Conservation (phyloP, 1,140 invertebrate species). For the fruit fly (Drosophila melanogaster) region DNA sequence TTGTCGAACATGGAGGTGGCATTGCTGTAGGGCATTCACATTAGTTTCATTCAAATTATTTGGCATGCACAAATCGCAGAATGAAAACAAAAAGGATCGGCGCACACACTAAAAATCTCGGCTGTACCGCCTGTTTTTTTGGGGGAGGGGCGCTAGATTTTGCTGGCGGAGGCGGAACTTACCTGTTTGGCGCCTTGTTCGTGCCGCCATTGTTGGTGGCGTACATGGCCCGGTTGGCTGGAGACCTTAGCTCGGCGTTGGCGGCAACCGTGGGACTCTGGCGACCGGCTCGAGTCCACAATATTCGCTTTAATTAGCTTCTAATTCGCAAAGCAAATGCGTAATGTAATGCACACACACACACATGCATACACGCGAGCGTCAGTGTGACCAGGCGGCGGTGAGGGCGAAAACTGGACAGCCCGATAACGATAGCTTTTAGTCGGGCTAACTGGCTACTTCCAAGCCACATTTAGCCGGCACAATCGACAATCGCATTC, state of each 20-base stretch:
- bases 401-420: background rate
- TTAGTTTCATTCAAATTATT: background rate
- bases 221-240: constrained; percentile 65
- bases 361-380: constrained; percentile 1
- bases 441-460: background rate
- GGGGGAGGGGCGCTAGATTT: constrained; percentile 17
- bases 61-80: background rate
- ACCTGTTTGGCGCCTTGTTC: constrained; percentile 80
- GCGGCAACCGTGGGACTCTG: constrained; percentile 26
- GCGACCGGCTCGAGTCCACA: constrained; percentile 9
- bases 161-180: constrained; percentile 17
- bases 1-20: constrained; percentile 71
- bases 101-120: constrained; percentile 33
- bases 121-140: constrained; percentile 45
- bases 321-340: constrained; percentile 70
- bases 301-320: constrained; percentile 48
- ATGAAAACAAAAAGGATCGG: constrained; percentile 17
- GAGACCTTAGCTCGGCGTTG: constrained; percentile 17
- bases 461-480: background rate
- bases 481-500: background rate
- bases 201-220: constrained; percentile 72
- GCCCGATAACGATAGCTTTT: background rate
- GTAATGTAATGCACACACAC: constrained; percentile 70
- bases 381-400: background rate
- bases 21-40: constrained; percentile 30